phyloP scores from a whole-genome alignment of 2,888 invertebrate species.

The Eristalis tenax region DNA sequence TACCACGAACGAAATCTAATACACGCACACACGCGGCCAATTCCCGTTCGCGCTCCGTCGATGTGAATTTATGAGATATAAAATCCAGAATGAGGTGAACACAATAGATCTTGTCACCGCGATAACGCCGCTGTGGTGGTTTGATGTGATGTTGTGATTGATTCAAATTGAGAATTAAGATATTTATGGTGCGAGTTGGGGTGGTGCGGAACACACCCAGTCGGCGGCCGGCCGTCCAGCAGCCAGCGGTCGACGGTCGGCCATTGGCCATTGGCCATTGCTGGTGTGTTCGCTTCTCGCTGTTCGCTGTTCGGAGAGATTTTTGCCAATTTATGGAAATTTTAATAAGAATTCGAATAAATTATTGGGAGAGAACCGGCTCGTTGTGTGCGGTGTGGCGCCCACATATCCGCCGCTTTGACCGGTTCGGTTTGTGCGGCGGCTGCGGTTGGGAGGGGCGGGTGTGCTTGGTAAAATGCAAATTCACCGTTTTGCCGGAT shows the following conservation, averaged over 20 bases:
- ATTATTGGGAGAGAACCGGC: not conserved
- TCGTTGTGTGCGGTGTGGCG: slow-evolving; percentile 13
- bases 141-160: slow-evolving; percentile 39
- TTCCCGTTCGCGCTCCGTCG: slow-evolving; percentile 12
- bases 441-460: not conserved
- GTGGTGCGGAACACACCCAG: not conserved
- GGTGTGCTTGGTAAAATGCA: slow-evolving; percentile 26
- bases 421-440: slow-evolving; percentile 7
- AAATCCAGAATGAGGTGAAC: slow-evolving; percentile 52
- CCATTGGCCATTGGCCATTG: not conserved
- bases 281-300: not conserved
- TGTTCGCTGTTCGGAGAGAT: not conserved
- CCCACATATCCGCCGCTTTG: slow-evolving; percentile 22
- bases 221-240: not conserved
- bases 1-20: slow-evolving; percentile 50
- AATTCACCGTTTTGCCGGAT: slow-evolving; percentile 16
- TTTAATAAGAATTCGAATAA: slow-evolving; percentile 15
- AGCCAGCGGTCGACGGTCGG: not conserved
- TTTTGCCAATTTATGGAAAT: slow-evolving; percentile 16
- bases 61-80: slow-evolving; percentile 59
- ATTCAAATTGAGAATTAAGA: slow-evolving; percentile 44
- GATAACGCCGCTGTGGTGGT: slow-evolving; percentile 16
- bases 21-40: slow-evolving; percentile 2
- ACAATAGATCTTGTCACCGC: slow-evolving; percentile 44
- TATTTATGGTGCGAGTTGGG: slow-evolving; percentile 41